Percentiles rank a stretch among this genome's conserved stretches.
Evolutionary conservation across 2,888 invertebrate species (phyloP).

Genomic region (Acleris sparsana): DNA sequence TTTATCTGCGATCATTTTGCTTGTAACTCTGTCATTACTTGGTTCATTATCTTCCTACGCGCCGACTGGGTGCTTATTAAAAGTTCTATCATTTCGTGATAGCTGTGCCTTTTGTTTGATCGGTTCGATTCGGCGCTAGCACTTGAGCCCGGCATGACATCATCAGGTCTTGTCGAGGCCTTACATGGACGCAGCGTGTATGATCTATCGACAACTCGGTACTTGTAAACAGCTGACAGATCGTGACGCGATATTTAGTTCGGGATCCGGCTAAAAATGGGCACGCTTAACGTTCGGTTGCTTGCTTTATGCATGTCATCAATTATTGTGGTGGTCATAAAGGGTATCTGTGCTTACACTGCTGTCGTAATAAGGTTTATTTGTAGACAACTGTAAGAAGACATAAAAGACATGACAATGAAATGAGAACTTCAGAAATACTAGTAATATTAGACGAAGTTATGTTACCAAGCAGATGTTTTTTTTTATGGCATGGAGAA

Average conservation of each 20-base stretch:
- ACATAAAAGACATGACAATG: too few species aligned
- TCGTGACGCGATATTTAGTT: slow-evolving; percentile 61
- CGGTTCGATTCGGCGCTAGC: slow-evolving; percentile 53
- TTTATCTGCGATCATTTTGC: slow-evolving; percentile 37
- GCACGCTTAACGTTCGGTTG: slow-evolving; percentile 48
- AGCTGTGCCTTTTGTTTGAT: slow-evolving; percentile 62
- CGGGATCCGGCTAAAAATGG: slow-evolving; percentile 60
- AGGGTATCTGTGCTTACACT: too few species aligned
- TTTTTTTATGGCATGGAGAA: too few species aligned
- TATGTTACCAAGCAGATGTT: too few species aligned
- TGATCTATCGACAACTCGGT: slow-evolving; percentile 67
- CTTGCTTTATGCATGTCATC: slow-evolving; percentile 2
- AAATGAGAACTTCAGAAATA: too few species aligned
- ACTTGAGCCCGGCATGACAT: slow-evolving; percentile 66
- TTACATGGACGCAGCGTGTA: slow-evolving; percentile 75
- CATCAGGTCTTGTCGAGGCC: slow-evolving; percentile 72
- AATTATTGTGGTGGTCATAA: not conserved
- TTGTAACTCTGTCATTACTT: slow-evolving; percentile 55
- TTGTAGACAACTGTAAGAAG: too few species aligned
- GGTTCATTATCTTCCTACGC: slow-evolving; percentile 71
- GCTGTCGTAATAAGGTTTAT: too few species aligned
- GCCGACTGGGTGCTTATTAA: slow-evolving; percentile 68
- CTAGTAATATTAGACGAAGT: too few species aligned
- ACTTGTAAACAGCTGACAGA: slow-evolving; percentile 70
- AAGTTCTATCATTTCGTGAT: slow-evolving; percentile 71